phyloP scores from a whole-genome alignment of 2,888 invertebrate genomes.

The Poecilobothrus nobilitatus region DNA sequence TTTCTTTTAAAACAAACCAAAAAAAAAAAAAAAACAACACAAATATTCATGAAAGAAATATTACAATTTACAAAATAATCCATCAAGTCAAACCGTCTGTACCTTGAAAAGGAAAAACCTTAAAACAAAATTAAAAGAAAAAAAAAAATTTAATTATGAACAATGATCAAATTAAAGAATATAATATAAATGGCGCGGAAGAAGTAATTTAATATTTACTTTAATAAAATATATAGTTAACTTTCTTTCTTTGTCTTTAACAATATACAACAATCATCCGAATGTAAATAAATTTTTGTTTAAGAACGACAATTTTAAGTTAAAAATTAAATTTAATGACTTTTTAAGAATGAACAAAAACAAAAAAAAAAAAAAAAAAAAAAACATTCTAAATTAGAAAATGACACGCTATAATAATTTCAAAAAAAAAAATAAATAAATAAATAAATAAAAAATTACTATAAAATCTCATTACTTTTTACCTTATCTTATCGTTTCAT shows the following conservation, averaged over 20 bases:
- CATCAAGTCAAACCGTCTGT: too few relatives aligned
- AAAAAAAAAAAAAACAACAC: too few relatives aligned
- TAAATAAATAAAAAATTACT: background rate
- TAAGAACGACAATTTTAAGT: background rate
- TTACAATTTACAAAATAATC: too few relatives aligned
- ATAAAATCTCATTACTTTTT: background rate
- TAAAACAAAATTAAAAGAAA: background rate
- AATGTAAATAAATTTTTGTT: too few relatives aligned
- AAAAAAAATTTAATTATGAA: background rate
- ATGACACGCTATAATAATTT: background rate
- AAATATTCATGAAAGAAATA: too few relatives aligned
- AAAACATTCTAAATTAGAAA: background rate
- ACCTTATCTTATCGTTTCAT: background rate
- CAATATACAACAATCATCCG: background rate
- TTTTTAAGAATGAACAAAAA: background rate
- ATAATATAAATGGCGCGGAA: background rate
- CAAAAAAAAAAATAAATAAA: too few relatives aligned
- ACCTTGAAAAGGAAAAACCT: too few relatives aligned
- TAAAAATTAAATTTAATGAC: constrained; percentile 4
- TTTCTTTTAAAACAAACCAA: too few relatives aligned
- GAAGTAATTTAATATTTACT: background rate
- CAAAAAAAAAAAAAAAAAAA: background rate
- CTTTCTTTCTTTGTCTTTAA: background rate
- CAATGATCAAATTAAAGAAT: background rate
- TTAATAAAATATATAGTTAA: background rate